A percentile compares a stretch with the other conserved stretches of the same genome.
Evolutionary conservation across 1,140 invertebrate species (phyloP).

Genomic region (Cataglyphis hispanica): DNA sequence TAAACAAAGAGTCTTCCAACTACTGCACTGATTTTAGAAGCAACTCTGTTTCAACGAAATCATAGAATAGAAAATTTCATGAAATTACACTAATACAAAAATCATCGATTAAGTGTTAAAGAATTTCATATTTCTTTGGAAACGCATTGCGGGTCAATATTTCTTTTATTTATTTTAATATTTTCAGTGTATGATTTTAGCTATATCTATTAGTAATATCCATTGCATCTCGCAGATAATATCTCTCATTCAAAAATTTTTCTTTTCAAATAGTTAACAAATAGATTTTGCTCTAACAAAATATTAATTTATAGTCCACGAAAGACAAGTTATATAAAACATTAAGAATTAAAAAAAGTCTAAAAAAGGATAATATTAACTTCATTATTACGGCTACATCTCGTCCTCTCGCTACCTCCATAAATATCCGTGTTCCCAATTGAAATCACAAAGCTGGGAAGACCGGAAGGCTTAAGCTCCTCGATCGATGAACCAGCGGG

Average conservation of each 20-base stretch:
- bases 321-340: not conserved
- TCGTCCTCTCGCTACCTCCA: no score
- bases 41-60: not conserved
- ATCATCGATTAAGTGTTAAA: not conserved
- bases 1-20: constrained; percentile 69
- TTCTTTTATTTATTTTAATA: not conserved
- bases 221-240: not conserved
- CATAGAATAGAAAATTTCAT: not conserved
- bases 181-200: not conserved
- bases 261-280: not conserved
- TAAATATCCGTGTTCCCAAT: constrained; percentile 14
- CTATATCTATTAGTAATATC: not conserved
- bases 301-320: not conserved
- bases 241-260: not conserved
- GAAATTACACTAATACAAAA: not conserved
- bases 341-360: not conserved
- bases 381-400: not conserved
- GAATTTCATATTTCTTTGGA: not conserved
- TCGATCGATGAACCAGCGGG: constrained; percentile 36
- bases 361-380: not conserved
- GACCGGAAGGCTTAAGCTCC: constrained; percentile 2
- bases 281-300: not conserved
- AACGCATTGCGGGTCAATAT: not conserved
- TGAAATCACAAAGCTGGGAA: constrained; percentile 14
- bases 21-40: not conserved